A percentile compares a stretch with the other conserved stretches of the same genome.
phyloP scores from a whole-genome alignment of 2,888 invertebrate genomes.

The Stenodera caucasica region DNA sequence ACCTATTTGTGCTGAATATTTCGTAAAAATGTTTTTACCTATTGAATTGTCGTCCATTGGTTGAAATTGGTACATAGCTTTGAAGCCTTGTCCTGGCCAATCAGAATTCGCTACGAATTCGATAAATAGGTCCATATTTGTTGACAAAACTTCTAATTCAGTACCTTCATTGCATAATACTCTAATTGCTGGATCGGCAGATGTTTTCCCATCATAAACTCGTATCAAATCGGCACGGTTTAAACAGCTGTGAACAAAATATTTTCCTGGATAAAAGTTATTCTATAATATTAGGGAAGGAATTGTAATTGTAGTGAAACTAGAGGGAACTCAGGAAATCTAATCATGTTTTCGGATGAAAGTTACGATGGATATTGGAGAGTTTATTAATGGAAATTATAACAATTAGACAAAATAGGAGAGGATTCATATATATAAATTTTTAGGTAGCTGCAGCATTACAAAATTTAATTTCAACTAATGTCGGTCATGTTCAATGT shows the following conservation, averaged over 20 bases:
- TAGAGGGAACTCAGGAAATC: neutral
- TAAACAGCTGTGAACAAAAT: slow-evolving; percentile 68
- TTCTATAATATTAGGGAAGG: neutral
- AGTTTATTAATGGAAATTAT: neutral
- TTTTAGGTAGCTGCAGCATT: neutral
- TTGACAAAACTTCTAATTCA: slow-evolving; percentile 78
- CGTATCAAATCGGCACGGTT: slow-evolving; percentile 82
- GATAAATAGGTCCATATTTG: slow-evolving; percentile 77
- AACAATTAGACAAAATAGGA: neutral
- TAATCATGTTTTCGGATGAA: neutral
- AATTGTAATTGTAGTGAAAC: too few relatives aligned
- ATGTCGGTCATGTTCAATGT: too few relatives aligned
- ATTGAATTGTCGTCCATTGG: slow-evolving; percentile 60
- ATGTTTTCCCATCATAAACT: slow-evolving; percentile 79
- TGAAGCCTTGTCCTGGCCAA: slow-evolving; percentile 77
- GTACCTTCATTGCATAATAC: slow-evolving; percentile 80
- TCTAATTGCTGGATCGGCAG: slow-evolving; percentile 73
- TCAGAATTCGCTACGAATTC: slow-evolving; percentile 85
- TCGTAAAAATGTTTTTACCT: slow-evolving; percentile 43
- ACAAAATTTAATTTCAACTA: too few relatives aligned
- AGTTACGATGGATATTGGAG: neutral
- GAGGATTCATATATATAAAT: neutral
- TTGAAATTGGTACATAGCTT: slow-evolving; percentile 74
- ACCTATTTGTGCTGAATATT: too few relatives aligned
- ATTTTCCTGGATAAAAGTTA: neutral